Percentiles rank a stretch among this genome's conserved stretches.
These are phyloP conservation scores for Heliconius erato DNA, from an alignment of 2,888 invertebrate genomes.

Conservation along the genomic window DNA sequence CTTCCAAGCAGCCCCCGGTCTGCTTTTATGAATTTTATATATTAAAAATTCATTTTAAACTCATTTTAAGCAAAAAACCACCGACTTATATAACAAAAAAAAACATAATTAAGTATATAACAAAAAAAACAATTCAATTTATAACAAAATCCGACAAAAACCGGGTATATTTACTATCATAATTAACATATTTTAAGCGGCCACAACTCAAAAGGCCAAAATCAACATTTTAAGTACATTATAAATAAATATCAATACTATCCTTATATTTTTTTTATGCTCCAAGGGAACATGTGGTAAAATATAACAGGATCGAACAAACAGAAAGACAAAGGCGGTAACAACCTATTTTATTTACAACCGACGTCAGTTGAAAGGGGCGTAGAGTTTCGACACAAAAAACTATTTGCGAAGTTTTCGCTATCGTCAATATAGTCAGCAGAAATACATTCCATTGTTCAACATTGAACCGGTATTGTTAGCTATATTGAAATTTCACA, in stretches of 20 bases:
- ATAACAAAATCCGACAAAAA: neutral
- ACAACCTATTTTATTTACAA: conserved; percentile 41
- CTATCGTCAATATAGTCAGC: conserved; percentile 59
- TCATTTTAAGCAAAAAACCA: too few relatives aligned
- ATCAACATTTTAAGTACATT: conserved; percentile 24
- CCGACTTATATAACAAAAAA: too few relatives aligned
- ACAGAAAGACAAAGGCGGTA: conserved; percentile 32
- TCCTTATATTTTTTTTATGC: too few relatives aligned
- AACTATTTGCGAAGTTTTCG: conserved; percentile 59
- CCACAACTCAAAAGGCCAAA: conserved; percentile 3
- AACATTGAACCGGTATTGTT: conserved; percentile 51
- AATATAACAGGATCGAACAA: conserved; percentile 32
- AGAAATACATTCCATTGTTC: conserved; percentile 55
- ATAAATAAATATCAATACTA: conserved; percentile 33
- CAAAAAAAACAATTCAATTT: neutral
- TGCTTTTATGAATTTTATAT: too few relatives aligned
- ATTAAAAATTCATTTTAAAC: too few relatives aligned
- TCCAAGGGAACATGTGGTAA: conserved; percentile 36
- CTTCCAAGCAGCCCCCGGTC: too few relatives aligned
- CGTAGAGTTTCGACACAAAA: conserved; percentile 52
- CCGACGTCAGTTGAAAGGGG: conserved; percentile 46
- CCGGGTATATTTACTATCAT: neutral
- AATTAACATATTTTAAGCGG: too few relatives aligned
- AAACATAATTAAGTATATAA: too few relatives aligned
- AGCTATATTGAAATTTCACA: conserved; percentile 6